phyloP scores from a whole-genome alignment of 2,797 vertebrate species.

The Spinus olivaceus region DNA sequence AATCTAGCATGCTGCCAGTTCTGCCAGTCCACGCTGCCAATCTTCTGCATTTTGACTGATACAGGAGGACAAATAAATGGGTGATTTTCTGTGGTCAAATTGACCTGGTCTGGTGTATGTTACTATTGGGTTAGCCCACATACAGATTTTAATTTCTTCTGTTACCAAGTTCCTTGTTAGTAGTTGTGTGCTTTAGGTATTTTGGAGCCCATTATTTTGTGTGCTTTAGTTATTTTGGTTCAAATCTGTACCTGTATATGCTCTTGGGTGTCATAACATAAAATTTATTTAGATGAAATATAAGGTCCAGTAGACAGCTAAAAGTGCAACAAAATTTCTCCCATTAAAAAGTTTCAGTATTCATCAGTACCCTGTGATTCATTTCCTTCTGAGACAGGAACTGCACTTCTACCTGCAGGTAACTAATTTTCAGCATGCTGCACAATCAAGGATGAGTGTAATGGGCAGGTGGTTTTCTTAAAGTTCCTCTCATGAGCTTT shows the following conservation, averaged over 20 bases:
- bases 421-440: background rate
- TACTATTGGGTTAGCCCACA: background rate
- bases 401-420: background rate
- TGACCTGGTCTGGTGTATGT: background rate
- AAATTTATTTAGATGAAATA: background rate
- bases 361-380: background rate
- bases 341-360: background rate
- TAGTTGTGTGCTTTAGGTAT: background rate
- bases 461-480: background rate
- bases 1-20: fast-evolving
- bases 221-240: background rate
- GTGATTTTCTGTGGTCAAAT: background rate
- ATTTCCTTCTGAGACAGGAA: background rate
- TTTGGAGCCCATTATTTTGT: background rate
- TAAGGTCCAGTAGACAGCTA: background rate
- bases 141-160: fast-evolving
- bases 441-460: background rate
- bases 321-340: background rate
- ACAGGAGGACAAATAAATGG: background rate
- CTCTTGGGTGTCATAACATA: background rate
- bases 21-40: too few relatives aligned
- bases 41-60: background rate
- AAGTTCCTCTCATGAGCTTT: background rate
- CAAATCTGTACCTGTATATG: background rate
- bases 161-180: background rate